Base-by-base conservation (phyloP, 2,113 vertebrate species). In the Heterotilapia buettikoferi region DNA sequence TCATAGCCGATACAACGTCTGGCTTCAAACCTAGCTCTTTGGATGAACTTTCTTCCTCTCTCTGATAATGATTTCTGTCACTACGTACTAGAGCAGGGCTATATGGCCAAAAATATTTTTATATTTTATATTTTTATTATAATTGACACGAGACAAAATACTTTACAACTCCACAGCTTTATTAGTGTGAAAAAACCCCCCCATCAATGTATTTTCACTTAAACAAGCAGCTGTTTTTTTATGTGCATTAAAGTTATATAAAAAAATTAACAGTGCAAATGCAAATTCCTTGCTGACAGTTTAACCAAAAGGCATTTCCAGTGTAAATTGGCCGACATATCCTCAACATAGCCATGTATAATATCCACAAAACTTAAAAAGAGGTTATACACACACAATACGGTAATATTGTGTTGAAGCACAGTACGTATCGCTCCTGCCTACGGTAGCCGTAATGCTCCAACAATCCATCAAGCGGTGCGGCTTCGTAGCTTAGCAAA, bases 361-460 rank as follows among this genome's bases (percentile, higher is more conserved):
- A 53, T 10, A 53, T 53, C 52, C 19, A 53, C 52, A 52, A 52
- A n/a, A n/a, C n/a, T n/a, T n/a, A n/a, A n/a, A n/a, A n/a, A 52
- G 18, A 53, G 52, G 52, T 53, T 53, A 53, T n/a, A 21, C 52
- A 53, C 52, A 53, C 19, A 53, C 19, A 53, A 21, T 53, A 53
- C 1, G 0, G 50, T 10, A 0, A n/a, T 53, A 53, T 53, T 53
- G n/a, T 53, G 19, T 10, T n/a, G 50, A 53, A 53, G 50, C 18
- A n/a, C 50, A 10, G 50, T 10, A n/a, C 1, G 0, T n/a, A n/a
- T 53, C 19, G 9, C 19, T 6, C 0, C 5, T 53, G 5, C 19
- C 50, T 53, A n/a, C 9, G 1, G 3, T n/a, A n/a, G 50, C 5
- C 0, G 19, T 53, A 53, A 53, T 6, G 5, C 50, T 53, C 50